Evolutionary conservation across 2,888 invertebrate genomes (phyloP).

Genomic region (Pachycephus smyrnensis): DNA sequence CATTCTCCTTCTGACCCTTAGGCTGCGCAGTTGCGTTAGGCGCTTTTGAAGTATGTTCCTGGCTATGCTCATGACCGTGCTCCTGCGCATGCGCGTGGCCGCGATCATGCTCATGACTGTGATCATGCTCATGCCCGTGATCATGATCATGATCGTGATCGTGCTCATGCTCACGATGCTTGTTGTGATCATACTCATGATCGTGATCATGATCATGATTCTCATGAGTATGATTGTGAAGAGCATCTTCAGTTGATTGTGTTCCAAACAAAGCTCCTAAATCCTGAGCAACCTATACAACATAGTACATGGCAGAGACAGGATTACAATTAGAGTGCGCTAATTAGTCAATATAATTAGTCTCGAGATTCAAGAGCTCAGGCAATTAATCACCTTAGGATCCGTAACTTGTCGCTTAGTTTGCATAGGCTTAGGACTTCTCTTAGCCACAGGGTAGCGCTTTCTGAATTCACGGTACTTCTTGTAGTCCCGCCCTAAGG

Average conservation of each 20-base stretch:
- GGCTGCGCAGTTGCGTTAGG: constrained; percentile 29
- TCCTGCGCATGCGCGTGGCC: constrained; percentile 28
- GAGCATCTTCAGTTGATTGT: constrained; percentile 83
- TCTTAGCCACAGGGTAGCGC: constrained; percentile 57
- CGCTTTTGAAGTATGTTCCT: constrained; percentile 61
- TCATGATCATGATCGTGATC: constrained; percentile 20
- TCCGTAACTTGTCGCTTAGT: constrained; percentile 53
- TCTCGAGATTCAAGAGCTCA: not conserved
- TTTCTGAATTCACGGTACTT: constrained; percentile 47
- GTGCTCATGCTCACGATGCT: constrained; percentile 5
- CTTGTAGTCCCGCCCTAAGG: constrained; percentile 47
- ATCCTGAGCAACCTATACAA: constrained; percentile 56
- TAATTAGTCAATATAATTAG: not conserved
- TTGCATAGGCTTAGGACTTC: constrained; percentile 53
- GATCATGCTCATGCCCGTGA: constrained; percentile 32
- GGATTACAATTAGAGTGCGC: not conserved
- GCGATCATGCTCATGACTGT: constrained; percentile 22
- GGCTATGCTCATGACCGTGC: constrained; percentile 31
- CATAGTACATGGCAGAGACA: not conserved
- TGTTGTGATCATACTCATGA: constrained; percentile 25
- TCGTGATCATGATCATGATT: constrained; percentile 39
- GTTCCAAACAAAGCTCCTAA: constrained; percentile 74
- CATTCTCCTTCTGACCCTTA: constrained; percentile 47
- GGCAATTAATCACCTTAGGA: constrained; percentile 50
- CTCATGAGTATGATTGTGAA: constrained; percentile 74